Evolutionary conservation across 2,888 invertebrate species (phyloP).

Genomic region (Cryptops parisi): DNA sequence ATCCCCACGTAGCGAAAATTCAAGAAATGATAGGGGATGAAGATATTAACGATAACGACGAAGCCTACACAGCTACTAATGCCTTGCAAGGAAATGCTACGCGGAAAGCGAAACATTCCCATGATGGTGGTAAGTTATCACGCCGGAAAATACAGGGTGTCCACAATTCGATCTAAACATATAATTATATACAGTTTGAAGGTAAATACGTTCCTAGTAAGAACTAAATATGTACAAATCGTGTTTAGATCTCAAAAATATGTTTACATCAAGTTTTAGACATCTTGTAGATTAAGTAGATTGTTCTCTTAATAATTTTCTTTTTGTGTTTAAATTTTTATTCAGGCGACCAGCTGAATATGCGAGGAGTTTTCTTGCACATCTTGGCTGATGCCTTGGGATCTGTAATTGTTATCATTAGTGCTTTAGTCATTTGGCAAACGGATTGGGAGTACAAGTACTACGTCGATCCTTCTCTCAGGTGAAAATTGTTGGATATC

Average conservation of each 20-base stretch:
- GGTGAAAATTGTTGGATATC: constrained; percentile 30
- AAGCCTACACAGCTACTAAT: constrained; percentile 5
- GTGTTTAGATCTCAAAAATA: too few species aligned
- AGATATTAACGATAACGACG: constrained; percentile 17
- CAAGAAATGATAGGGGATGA: constrained; percentile 13
- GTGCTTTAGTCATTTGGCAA: constrained; percentile 56
- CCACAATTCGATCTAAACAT: background rate
- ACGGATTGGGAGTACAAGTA: constrained; percentile 53
- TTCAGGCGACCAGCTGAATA: constrained; percentile 82
- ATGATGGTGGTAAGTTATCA: background rate
- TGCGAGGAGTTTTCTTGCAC: constrained; percentile 99
- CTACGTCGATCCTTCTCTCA: constrained; percentile 87
- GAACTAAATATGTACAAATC: too few species aligned
- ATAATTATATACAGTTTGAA: background rate
- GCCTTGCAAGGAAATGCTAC: background rate
- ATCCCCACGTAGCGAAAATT: constrained; percentile 14
- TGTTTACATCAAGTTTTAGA: too few species aligned
- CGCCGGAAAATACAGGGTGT: background rate
- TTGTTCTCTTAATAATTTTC: too few species aligned
- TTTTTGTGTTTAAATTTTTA: too few species aligned
- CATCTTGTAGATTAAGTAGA: too few species aligned
- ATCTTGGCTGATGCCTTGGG: constrained; percentile 95
- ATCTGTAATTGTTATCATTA: constrained; percentile 76
- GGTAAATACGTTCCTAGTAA: too few species aligned
- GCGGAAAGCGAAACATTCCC: background rate